phyloP scores from a whole-genome alignment of 1,140 invertebrate species.

The Ips typographus region DNA sequence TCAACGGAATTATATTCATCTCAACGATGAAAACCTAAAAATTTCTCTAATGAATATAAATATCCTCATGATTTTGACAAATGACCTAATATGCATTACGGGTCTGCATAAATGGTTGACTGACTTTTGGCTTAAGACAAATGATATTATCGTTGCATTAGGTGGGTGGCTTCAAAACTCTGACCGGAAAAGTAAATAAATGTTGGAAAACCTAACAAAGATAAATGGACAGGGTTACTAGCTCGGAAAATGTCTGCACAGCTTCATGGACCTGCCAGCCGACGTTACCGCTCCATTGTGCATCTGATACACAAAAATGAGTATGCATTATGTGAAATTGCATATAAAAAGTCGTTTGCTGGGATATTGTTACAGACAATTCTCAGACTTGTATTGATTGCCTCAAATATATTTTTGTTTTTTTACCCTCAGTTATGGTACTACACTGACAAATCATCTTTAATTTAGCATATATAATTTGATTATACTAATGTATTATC shows the following conservation, averaged over 20 bases:
- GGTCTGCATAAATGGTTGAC: slow-evolving; percentile 35
- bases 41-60: slow-evolving; percentile 11
- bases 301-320: slow-evolving; percentile 37
- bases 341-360: slow-evolving; percentile 39
- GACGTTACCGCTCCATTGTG: slow-evolving; percentile 38
- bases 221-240: slow-evolving; percentile 45
- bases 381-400: slow-evolving; percentile 29
- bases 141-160: slow-evolving; percentile 49
- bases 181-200: slow-evolving; percentile 47
- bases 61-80: slow-evolving; percentile 43
- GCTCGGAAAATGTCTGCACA: slow-evolving; percentile 43
- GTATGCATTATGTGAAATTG: slow-evolving; percentile 41
- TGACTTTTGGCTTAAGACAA: slow-evolving; percentile 44
- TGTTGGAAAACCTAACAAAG: slow-evolving; percentile 45
- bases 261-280: slow-evolving; percentile 36
- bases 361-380: slow-evolving; percentile 28
- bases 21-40: slow-evolving; percentile 1
- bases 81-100: slow-evolving; percentile 41
- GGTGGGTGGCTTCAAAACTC: slow-evolving; percentile 39
- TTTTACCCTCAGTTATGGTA: too few species aligned
- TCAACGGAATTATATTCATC: neutral
- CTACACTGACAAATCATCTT: too few species aligned
- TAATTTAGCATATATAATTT: too few species aligned
- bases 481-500: too few species aligned
- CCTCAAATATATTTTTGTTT: slow-evolving; percentile 6